These are phyloP conservation scores for Brachypalpus laphriformis DNA, from an alignment of 2,888 invertebrate genomes.

Conservation along the genomic window DNA sequence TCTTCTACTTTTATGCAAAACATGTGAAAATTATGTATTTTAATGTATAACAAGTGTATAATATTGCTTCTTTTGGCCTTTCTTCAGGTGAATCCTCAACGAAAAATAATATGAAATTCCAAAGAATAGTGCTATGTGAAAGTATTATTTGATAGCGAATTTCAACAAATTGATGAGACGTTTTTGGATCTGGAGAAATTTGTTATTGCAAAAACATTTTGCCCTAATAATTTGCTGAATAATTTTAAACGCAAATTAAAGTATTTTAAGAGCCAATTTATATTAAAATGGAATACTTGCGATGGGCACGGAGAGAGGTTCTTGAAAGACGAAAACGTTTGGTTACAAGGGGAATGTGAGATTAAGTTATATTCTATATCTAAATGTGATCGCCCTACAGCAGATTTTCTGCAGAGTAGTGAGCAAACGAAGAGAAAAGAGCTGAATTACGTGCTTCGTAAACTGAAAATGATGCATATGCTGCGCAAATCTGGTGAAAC, in stretches of 20 bases:
- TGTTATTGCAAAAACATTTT: constrained; percentile 7
- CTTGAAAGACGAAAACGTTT: not conserved
- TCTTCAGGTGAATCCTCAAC: constrained; percentile 7
- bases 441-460: too few species aligned
- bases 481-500: too few species aligned
- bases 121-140: not conserved
- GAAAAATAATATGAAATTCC: not conserved
- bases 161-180: not conserved
- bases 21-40: not conserved
- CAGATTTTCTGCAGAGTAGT: not conserved
- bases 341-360: not conserved
- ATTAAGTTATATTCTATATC: not conserved
- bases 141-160: too few species aligned
- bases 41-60: not conserved
- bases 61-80: too few species aligned
- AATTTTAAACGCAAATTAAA: not conserved
- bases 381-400: not conserved
- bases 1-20: not conserved
- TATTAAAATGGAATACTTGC: constrained; percentile 5
- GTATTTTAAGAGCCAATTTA: not conserved
- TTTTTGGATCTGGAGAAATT: constrained; percentile 3
- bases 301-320: not conserved
- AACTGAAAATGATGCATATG: too few species aligned
- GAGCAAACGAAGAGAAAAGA: not conserved
- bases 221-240: not conserved